Percentiles rank a stretch among this genome's conserved stretches.
phyloP scores from a whole-genome alignment of 2,113 vertebrate genomes.

The Petrocephalus zakoni region DNA sequence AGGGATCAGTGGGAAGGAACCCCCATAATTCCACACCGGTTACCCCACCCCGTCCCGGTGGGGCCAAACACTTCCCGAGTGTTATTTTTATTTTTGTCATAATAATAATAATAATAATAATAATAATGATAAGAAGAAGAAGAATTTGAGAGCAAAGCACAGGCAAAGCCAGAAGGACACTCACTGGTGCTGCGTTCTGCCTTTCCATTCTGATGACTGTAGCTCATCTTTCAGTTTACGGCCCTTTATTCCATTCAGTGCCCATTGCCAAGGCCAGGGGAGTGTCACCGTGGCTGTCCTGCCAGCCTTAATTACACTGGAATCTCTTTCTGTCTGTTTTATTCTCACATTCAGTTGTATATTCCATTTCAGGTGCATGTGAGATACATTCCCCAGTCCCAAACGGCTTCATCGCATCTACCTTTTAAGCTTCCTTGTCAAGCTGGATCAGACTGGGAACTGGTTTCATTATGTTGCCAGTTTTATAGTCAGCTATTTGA shows the following conservation, averaged over 20 bases:
- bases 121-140: not conserved
- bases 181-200: not conserved
- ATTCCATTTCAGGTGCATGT: slow-evolving; percentile 31
- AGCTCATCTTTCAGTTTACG: slow-evolving; percentile 4
- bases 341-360: slow-evolving; percentile 27
- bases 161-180: not conserved
- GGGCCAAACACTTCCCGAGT: not conserved
- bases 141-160: not conserved
- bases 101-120: not conserved
- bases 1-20: slow-evolving; percentile 36
- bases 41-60: not conserved
- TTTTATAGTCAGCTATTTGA: not conserved
- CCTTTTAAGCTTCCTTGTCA: not conserved
- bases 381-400: not conserved
- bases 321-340: slow-evolving; percentile 34
- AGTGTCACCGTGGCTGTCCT: slow-evolving; percentile 14
- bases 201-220: not conserved
- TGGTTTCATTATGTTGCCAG: not conserved
- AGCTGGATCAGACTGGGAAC: not conserved
- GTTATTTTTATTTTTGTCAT: not conserved
- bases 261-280: slow-evolving; percentile 13
- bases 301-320: slow-evolving; percentile 29
- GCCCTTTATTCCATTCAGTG: slow-evolving; percentile 29
- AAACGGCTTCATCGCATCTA: not conserved
- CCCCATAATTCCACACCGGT: not conserved